Percentiles rank a stretch among this genome's conserved stretches.
These are phyloP conservation scores for Necrosyrtes monachus DNA, from an alignment of 2,797 vertebrate species.

Conservation along the genomic window DNA sequence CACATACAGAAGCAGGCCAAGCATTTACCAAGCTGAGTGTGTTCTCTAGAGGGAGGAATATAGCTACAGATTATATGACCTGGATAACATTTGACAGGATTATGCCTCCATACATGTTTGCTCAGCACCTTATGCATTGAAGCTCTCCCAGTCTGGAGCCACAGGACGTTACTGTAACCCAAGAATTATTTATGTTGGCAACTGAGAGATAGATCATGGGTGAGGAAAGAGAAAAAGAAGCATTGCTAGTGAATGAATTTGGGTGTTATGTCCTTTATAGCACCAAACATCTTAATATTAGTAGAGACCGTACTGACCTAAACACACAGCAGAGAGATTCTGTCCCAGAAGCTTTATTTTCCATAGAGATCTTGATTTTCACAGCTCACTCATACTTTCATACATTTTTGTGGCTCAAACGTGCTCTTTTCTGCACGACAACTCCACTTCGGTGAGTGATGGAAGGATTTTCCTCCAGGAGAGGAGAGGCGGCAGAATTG, in stretches of 20 bases:
- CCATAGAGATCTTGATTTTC: neutral
- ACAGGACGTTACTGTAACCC: constrained; percentile 16
- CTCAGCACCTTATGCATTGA: constrained; percentile 8
- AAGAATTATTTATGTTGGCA: constrained; percentile 43
- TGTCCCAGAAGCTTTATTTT: neutral
- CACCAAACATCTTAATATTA: neutral
- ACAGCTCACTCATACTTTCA: neutral
- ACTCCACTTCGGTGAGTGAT: neutral
- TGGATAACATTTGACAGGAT: constrained; percentile 37
- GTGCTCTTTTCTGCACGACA: neutral
- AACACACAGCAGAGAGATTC: neutral
- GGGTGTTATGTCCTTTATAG: neutral
- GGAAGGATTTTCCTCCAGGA: neutral
- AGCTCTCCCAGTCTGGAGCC: neutral
- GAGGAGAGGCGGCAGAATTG: neutral
- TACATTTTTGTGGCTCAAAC: neutral
- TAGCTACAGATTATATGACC: constrained; percentile 22
- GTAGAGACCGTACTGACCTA: neutral
- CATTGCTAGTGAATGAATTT: neutral
- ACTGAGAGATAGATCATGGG: neutral
- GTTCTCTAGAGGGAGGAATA: constrained; percentile 11
- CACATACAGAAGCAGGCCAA: constrained; percentile 6
- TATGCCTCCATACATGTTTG: constrained; percentile 17
- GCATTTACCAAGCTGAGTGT: neutral
- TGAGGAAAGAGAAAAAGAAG: neutral